Base-by-base conservation (phyloP, 2,113 vertebrate genomes). In the Mugil cephalus region DNA sequence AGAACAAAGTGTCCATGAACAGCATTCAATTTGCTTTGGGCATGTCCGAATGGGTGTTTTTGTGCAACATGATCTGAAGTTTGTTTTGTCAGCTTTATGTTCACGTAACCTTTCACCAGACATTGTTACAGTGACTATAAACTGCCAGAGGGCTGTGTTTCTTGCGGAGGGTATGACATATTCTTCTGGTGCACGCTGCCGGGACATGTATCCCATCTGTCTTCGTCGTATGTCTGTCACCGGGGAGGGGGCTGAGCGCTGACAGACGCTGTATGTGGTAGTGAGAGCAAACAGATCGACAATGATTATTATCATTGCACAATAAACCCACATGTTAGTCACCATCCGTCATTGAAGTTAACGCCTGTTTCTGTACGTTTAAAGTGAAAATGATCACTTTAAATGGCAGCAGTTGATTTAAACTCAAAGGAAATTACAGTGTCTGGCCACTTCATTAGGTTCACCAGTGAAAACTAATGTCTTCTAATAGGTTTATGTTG, bases 191-290 rank as follows among this genome's bases (percentile, higher is more conserved):
- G 35, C 9, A 36, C 46, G 68, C 72, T 50, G 79, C 47, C 65
- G 34, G 40, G 35, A 77, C 80, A 36, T 76, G 79, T 12, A 36
- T 62, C 54, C 74, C 81, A 67, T 87, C 74, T 85, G 78, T 77
- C 65, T 65, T 53, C 50, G 36, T 88, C 54, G 61, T 12, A 48
- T 60, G 55, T 84, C 66, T 79, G 77, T 83, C 80, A 54, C 68
- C 63, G 53, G 39, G 6, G 69, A 50, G 52, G 48, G n/a, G 42
- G 12, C 59, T 38, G 47, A 55, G 46, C 61, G 45, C 43, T 63
- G 46, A 68, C 7, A 56, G 58, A 36, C 34, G 9, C 63, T 43
- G 43, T 5, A 35, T 63, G 70, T 71, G 65, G 69, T 77, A 4
- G 47, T 64, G n/a, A 8, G 14, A 46, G 3, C 7, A 13, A 45